Evolutionary conservation across 2,113 vertebrate genomes (phyloP).

Genomic region (Nycticorax nycticorax): DNA sequence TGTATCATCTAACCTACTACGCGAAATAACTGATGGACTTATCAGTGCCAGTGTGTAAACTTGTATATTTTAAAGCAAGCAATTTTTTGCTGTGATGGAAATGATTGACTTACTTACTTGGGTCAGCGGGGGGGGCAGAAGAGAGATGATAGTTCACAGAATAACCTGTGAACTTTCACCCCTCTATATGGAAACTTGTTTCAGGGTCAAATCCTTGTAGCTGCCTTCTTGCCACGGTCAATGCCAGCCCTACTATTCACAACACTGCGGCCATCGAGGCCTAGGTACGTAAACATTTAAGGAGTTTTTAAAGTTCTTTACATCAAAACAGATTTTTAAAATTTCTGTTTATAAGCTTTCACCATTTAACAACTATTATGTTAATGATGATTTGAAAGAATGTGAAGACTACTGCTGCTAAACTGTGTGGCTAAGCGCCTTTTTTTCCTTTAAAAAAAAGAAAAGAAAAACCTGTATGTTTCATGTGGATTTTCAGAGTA

Average conservation of each 20-base stretch:
- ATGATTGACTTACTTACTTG: conserved; percentile 73
- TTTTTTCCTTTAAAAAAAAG: not conserved
- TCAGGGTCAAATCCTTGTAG: conserved; percentile 96
- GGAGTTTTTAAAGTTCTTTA: conserved; percentile 84
- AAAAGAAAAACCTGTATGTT: conserved; percentile 44
- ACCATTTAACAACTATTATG: conserved; percentile 58
- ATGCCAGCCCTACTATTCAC: conserved; percentile 92
- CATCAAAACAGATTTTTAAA: conserved; percentile 76
- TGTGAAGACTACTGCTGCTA: conserved; percentile 61
- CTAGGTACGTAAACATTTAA: conserved; percentile 92
- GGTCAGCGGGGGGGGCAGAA: conserved; percentile 82
- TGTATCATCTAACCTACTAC: not conserved
- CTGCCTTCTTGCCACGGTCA: conserved; percentile 93
- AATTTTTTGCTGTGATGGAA: conserved; percentile 78
- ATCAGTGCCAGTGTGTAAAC: conserved; percentile 53
- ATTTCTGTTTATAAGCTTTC: conserved; percentile 73
- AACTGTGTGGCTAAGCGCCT: conserved; percentile 62
- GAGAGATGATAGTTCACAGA: conserved; percentile 94
- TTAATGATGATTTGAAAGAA: conserved; percentile 67
- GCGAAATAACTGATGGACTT: conserved; percentile 38
- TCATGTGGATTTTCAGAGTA: conserved; percentile 68
- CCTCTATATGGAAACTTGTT: conserved; percentile 96
- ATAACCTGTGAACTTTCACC: conserved; percentile 95
- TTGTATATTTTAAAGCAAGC: conserved; percentile 65
- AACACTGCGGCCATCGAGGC: conserved; percentile 89